Percentiles rank a stretch among this genome's conserved stretches.
Evolutionary conservation across 2,113 vertebrate species (phyloP).

Genomic region (Coryphaenoides rupestris): DNA sequence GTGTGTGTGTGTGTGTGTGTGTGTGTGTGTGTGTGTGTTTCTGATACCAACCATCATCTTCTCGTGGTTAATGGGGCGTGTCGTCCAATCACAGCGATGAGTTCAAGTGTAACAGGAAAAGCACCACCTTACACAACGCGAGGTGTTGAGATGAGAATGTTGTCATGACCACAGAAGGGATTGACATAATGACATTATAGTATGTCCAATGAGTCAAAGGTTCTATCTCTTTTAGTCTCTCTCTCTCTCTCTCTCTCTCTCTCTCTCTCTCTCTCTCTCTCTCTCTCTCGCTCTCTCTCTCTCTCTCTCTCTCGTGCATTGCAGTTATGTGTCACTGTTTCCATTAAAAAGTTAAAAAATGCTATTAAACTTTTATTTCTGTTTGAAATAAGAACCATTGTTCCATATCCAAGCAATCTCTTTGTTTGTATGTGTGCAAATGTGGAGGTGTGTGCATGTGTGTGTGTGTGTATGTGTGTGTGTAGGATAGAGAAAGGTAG

Average conservation of each 20-base stretch:
- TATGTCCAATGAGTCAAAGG: neutral
- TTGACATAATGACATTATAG: neutral
- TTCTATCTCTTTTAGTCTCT: neutral
- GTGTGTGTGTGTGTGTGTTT: neutral
- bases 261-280: neutral
- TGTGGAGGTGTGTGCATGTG: slow-evolving; percentile 2
- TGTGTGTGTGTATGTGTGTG: slow-evolving; percentile 1
- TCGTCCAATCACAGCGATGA: slow-evolving; percentile 3
- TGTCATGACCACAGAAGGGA: neutral
- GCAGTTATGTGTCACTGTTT: neutral
- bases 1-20: neutral
- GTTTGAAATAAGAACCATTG: neutral
- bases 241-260: neutral
- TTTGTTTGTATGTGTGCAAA: neutral
- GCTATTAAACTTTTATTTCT: slow-evolving; percentile 7
- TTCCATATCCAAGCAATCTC: neutral
- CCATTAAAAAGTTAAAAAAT: slow-evolving; percentile 4
- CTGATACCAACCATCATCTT: neutral
- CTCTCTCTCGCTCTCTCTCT: too few relatives aligned
- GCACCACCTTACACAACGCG: neutral
- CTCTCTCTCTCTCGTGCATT: too few relatives aligned
- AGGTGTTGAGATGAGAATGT: neutral
- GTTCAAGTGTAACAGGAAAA: neutral
- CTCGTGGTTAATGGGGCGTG: slow-evolving; percentile 5
- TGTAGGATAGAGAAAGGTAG: neutral